These are phyloP conservation scores for Psittacula cyanocephala DNA, from an alignment of 2,113 vertebrate genomes.

Conservation along the genomic window DNA sequence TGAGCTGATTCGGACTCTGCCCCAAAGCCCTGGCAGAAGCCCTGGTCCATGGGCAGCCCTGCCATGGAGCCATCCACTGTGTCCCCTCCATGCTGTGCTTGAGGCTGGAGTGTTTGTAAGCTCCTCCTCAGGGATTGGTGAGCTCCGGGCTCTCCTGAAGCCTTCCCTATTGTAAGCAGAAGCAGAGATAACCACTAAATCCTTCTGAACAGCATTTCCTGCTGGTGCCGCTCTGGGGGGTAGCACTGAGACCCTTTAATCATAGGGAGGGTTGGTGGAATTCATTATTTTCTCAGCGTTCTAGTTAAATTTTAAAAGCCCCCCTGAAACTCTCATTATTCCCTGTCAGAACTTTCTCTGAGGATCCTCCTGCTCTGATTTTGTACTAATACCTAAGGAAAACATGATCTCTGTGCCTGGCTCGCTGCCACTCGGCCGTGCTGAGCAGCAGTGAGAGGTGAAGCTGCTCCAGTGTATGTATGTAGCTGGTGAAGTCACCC, in stretches of 20 bases:
- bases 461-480: background rate
- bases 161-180: background rate
- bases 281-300: slow-evolving; percentile 6
- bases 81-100: background rate
- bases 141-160: background rate
- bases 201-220: background rate
- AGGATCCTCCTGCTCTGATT: background rate
- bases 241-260: background rate
- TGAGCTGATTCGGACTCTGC: background rate
- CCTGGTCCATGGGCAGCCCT: background rate
- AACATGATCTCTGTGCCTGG: slow-evolving; percentile 35
- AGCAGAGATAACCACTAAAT: background rate
- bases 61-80: background rate
- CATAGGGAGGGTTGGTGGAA: background rate
- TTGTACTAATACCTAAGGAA: slow-evolving; percentile 28
- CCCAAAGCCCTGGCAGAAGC: background rate
- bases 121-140: rapidly evolving
- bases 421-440: background rate
- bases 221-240: rapidly evolving
- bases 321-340: slow-evolving; percentile 49
- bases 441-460: background rate
- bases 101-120: background rate
- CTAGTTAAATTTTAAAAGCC: background rate
- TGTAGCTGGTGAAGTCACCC: background rate
- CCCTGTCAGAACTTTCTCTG: slow-evolving; percentile 14